These are phyloP conservation scores for Nilaparvata lugens DNA, from an alignment of 1,140 invertebrate species.

Conservation along the genomic window DNA sequence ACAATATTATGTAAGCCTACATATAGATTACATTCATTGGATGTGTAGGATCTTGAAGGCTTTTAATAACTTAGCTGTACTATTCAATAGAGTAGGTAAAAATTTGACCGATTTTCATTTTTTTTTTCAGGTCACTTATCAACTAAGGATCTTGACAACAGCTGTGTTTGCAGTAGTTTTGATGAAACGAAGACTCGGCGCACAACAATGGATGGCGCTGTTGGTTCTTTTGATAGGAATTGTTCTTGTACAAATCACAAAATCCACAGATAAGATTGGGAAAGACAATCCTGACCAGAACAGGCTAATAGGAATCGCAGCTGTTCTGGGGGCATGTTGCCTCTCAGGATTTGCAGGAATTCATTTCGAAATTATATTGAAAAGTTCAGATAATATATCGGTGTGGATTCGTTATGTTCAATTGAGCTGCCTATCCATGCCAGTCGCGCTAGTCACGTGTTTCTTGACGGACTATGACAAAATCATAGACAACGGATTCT, in stretches of 20 bases:
- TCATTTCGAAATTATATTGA: constrained; percentile 98
- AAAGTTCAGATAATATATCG: constrained; percentile 86
- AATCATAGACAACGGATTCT: constrained; percentile 52
- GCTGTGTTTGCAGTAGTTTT: constrained; percentile 94
- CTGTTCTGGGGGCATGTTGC: constrained; percentile 84
- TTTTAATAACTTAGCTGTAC: no score
- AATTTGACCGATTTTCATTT: no score
- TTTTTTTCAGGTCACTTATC: constrained; percentile 64
- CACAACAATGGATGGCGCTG: constrained; percentile 82
- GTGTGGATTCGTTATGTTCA: constrained; percentile 97
- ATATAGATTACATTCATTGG: no score
- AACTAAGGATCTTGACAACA: constrained; percentile 96
- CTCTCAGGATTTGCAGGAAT: constrained; percentile 97
- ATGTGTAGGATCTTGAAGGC: no score
- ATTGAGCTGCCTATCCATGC: constrained; percentile 66
- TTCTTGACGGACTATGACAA: constrained; percentile 46
- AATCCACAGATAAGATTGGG: constrained; percentile 32
- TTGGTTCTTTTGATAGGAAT: constrained; percentile 78
- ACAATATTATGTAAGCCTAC: no score
- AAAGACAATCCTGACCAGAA: constrained; percentile 50
- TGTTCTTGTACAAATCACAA: constrained; percentile 73
- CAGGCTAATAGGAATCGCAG: constrained; percentile 71
- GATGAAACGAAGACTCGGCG: constrained; percentile 62
- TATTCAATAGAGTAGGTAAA: no score
- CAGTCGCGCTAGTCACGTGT: constrained; percentile 68